Evolutionary conservation across 2,113 vertebrate species (phyloP), one percentile per base, ranked within the genome.

Genomic region (Cynocephalus volans): DNA sequence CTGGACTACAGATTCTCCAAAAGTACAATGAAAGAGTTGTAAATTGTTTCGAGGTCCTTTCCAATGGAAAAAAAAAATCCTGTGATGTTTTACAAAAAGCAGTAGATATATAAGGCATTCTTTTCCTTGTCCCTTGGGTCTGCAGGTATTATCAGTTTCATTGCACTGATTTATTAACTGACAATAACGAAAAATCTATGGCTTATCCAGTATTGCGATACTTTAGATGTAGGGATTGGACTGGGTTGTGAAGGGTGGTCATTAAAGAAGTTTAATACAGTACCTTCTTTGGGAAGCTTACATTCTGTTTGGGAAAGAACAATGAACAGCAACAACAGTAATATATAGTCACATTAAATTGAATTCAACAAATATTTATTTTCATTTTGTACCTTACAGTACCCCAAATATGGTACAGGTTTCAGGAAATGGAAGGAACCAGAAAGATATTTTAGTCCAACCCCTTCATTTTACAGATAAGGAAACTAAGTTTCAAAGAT

Each of bases 41-140:
- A 96, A 88, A 72, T 93, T 96, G 83, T 73, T 80, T 87, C 7
- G 90, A 91, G 56, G 2, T 0, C 26, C 50, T 85, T 96, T 96
- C 26, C 26, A 83, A 58, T 64, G 6, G 12, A 24, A 79, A 48
- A 56, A 65, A 58, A 48, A 23, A 28, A 15, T 17, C 5, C 24
- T 60, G 12, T 58, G 15, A 87, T 88, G 33, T 36, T 93, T 96
- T 88, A 64, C 45, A 95, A 69, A 91, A 86, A 18, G 3, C 19
- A 14, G 0, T 54, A 52, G 56, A 76, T 13, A n/a, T 62, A 48
- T 72, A 85, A 15, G 50, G 8, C 45, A n/a, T 69, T 95, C 17
- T 24, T 24, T 9, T 67, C 10, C 12, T 91, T 95, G 17, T 79
- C 24, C 17, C 1, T 33, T 83, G 28, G 5, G 23, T 73, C 31